Evolutionary conservation across 2,113 vertebrate species (phyloP), one percentile per base, ranked within the genome.

Genomic region (Alectura lathami): DNA sequence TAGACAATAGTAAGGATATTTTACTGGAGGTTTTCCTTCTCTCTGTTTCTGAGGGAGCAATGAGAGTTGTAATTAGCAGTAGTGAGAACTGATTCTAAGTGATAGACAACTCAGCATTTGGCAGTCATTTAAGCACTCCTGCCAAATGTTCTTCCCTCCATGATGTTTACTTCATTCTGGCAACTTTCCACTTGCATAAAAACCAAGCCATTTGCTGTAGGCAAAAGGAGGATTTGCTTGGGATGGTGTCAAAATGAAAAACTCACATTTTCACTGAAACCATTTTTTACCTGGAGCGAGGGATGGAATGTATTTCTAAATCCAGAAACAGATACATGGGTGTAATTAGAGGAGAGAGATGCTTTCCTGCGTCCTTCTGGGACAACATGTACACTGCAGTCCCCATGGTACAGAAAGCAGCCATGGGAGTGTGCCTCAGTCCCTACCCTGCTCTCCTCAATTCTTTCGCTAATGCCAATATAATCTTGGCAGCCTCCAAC

Each of bases 51-150:
- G 63, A 78, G 68, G 48, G 38, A 88, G 78, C 93, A 92, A 8
- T 70, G 91, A 80, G 89, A 96, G 48, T 77, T 93, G 96, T 86
- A 92, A 96, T 94, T 93, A 95, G 95, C 90, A 86, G 79, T 83
- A 83, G 54, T 93, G 72, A 63, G 83, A 92, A 64, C 81, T 86
- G 77, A 88, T 70, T 96, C 60, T 13, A 67, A 92, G 89, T 88
- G 91, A 94, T 36, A 96, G 95, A 97, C 78, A 4, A 94, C 94
- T 94, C 87, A 67, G 85, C 91, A 78, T 48, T 96, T 96, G 94
- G 91, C 93, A 96, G 88, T 72, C 91, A 40, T 43, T 81, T 83
- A 20, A 27, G 24, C 21, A 6, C 30, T 80, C 51, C 45, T 96
- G 94, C 93, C 94, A 97, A 94, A 89, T 91, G 63, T 77, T 97